Evolutionary conservation across 2,888 invertebrate species (phyloP).

Genomic region (Sarcophaga caerulescens): DNA sequence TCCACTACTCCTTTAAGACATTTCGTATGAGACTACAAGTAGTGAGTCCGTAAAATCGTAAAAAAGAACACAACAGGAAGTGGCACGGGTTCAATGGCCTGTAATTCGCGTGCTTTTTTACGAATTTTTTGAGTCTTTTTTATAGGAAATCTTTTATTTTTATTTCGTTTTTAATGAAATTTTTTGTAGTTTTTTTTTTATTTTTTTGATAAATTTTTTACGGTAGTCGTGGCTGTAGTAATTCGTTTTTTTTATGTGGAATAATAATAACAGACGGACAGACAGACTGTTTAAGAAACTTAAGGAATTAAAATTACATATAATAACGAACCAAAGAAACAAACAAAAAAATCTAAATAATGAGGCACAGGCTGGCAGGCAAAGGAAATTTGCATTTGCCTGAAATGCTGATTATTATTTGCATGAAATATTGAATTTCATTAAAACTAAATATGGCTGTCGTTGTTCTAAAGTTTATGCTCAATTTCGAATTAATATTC

Average conservation of each 20-base stretch:
- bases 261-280: no score
- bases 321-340: conserved; percentile 4
- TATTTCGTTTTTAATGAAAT: not conserved
- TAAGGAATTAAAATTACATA: conserved; percentile 41
- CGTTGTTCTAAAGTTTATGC: not conserved
- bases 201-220: conserved; percentile 35
- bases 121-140: conserved; percentile 37
- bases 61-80: conserved; percentile 56
- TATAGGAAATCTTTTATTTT: conserved; percentile 32
- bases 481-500: conserved; percentile 3
- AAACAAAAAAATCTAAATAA: not conserved
- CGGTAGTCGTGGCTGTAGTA: conserved; percentile 18
- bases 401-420: conserved; percentile 37
- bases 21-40: not conserved
- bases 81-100: conserved; percentile 61
- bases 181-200: not conserved
- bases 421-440: conserved; percentile 63
- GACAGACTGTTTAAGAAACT: not conserved
- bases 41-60: not conserved
- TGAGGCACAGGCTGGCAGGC: no score
- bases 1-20: conserved; percentile 22
- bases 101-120: conserved; percentile 58
- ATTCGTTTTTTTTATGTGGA: not conserved
- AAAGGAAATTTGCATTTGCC: conserved; percentile 42
- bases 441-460: conserved; percentile 7